These are phyloP conservation scores for Terebella lapidaria DNA, from an alignment of 2,888 invertebrate genomes.

Conservation along the genomic window DNA sequence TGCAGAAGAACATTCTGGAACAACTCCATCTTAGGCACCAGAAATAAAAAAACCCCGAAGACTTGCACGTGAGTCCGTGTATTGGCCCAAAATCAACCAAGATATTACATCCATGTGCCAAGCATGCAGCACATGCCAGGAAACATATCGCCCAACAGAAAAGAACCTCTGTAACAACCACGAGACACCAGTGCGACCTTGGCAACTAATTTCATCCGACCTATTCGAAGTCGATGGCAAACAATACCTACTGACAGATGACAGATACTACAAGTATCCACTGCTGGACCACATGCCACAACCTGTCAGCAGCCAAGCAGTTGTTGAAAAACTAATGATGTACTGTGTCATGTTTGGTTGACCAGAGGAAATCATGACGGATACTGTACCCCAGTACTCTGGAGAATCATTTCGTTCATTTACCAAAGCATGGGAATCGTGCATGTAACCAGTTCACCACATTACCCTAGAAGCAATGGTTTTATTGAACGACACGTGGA, in stretches of 20 bases:
- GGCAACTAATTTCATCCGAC: constrained; percentile 15
- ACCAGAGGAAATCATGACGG: neutral
- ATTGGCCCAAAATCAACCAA: constrained; percentile 16
- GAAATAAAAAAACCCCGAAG: constrained; percentile 8
- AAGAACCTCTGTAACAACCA: constrained; percentile 9
- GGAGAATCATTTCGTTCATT: neutral
- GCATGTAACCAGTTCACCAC: neutral
- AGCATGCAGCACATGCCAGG: constrained; percentile 4
- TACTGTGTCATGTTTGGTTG: neutral
- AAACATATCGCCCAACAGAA: constrained; percentile 6
- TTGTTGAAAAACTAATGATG: neutral
- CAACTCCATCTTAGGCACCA: constrained; percentile 1
- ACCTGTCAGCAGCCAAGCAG: neutral
- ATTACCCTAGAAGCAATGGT: neutral
- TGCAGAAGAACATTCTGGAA: neutral
- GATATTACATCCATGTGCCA: constrained; percentile 10
- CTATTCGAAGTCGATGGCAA: constrained; percentile 7
- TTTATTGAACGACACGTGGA: neutral
- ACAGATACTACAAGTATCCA: neutral
- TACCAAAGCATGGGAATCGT: neutral
- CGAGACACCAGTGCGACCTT: constrained; percentile 10
- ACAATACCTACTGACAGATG: neutral
- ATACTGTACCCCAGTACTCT: constrained; percentile 1
- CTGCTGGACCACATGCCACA: neutral
- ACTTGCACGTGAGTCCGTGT: constrained; percentile 10